phyloP scores from a whole-genome alignment of 2,797 vertebrate species.

The Mormyrus hasselquistii region DNA sequence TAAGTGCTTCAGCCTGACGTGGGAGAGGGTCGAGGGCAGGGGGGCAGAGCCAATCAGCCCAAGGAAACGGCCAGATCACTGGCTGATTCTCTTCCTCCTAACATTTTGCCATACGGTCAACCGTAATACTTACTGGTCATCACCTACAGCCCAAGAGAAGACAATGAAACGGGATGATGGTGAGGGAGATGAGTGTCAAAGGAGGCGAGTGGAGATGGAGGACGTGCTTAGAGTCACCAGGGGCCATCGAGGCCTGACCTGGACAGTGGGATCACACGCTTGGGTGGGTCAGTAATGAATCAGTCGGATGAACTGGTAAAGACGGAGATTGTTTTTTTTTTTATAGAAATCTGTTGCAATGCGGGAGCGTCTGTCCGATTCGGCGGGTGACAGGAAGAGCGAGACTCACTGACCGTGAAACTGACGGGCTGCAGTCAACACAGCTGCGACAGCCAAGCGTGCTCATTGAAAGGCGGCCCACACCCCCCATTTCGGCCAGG shows the following conservation, averaged over 20 bases:
- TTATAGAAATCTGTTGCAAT: conserved; percentile 19
- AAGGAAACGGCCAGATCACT: neutral
- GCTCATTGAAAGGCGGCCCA: conserved; percentile 17
- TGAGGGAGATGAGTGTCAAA: neutral
- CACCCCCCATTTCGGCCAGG: neutral
- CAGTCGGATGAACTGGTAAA: conserved; percentile 12
- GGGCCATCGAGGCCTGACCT: neutral
- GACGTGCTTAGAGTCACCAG: neutral
- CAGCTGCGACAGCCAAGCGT: conserved; percentile 6
- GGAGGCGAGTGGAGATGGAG: neutral
- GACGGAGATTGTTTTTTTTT: conserved; percentile 12
- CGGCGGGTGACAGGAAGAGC: neutral
- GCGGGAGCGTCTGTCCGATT: neutral
- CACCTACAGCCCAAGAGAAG: neutral
- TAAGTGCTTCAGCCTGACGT: conserved; percentile 30
- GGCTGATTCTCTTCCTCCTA: neutral
- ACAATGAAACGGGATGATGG: neutral
- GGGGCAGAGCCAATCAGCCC: neutral
- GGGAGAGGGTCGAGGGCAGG: neutral
- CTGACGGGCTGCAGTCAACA: conserved; percentile 30
- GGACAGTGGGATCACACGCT: conserved; percentile 4
- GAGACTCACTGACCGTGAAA: conserved; percentile 34
- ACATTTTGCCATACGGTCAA: neutral
- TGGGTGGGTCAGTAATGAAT: conserved; percentile 25
- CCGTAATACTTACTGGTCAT: neutral